A percentile compares a stretch with the other conserved stretches of the same genome.
Evolutionary conservation across 1,140 invertebrate species (phyloP).

Genomic region (Capitella teleta): DNA sequence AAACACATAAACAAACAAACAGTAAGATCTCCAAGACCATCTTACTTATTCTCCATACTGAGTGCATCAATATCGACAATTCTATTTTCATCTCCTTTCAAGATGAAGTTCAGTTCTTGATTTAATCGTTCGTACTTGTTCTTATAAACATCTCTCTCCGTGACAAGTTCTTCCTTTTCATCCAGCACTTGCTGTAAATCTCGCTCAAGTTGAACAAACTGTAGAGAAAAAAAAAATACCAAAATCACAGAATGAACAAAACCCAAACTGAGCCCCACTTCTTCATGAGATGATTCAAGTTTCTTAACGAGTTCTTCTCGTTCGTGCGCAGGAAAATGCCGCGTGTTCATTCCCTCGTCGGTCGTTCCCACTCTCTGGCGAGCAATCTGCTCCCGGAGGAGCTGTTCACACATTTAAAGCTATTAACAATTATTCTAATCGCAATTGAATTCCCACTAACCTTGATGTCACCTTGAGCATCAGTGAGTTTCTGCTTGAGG

Average conservation of each 20-base stretch:
- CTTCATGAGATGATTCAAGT: constrained; percentile 54
- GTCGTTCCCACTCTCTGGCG: constrained; percentile 35
- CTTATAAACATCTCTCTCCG: constrained; percentile 71
- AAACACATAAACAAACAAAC: background rate
- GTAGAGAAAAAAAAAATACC: constrained; percentile 17
- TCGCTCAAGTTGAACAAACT: constrained; percentile 55
- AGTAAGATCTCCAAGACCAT: background rate
- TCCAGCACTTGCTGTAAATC: constrained; percentile 67
- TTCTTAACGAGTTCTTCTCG: constrained; percentile 58
- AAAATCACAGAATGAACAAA: background rate
- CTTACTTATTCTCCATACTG: constrained; percentile 62
- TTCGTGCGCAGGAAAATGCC: constrained; percentile 43
- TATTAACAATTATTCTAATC: too few relatives aligned
- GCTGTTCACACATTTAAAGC: too few relatives aligned
- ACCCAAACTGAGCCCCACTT: constrained; percentile 36
- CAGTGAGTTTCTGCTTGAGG: constrained; percentile 56
- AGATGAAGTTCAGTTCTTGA: constrained; percentile 62
- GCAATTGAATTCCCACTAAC: constrained; percentile 35
- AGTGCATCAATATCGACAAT: constrained; percentile 70
- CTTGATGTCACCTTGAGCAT: constrained; percentile 62
- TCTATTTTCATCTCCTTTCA: constrained; percentile 48
- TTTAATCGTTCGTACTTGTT: constrained; percentile 73
- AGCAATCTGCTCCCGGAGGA: constrained; percentile 42
- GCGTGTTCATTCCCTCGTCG: constrained; percentile 36
- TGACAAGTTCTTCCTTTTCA: constrained; percentile 73